Evolutionary conservation across 1,140 invertebrate species (phyloP), one percentile per base, ranked within the genome.

Genomic region (Melipona quadrifasciata): DNA sequence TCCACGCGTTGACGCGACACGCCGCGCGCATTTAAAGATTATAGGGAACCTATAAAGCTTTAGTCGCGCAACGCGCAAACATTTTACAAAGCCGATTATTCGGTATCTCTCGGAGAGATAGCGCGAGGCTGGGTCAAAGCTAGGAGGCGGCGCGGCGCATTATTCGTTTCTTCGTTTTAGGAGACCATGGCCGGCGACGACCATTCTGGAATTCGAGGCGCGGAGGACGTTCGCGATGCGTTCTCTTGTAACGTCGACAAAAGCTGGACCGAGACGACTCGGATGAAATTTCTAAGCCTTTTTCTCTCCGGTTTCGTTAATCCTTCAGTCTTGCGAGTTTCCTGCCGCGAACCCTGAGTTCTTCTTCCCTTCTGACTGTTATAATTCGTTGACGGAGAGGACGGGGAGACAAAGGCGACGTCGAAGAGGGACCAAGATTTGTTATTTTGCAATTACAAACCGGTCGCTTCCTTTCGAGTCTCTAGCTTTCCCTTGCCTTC

Each of bases 41-140:
- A 71, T 61, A 72, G 68, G 68, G 51, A 55, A 80, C 68, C 34
- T 84, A 70, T 80, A 80, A 84, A 80, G 82, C 76, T 84, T 84
- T 64, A 24, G 39, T 24, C 61, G 53, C 17, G 65, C 19, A 39
- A 24, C 24, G 24, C 47, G 39, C 24, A 47, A 71, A 73, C 77
- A 80, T 84, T 80, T 80, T 80, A 61, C 57, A 84, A 84, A 84
- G 68, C 82, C 67, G 82, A 84, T 84, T 84, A 80, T 65, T 72
- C 77, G 68, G 68, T 72, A 67, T 79, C 65, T 78, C 75, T 51
- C 47, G 80, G 65, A 39, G 76, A 19, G 39, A 71, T n/a, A 53
- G 61, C 47, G 47, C n/a, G n/a, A 8, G 39, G 39, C 39, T 47
- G 10, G 39, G 39, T 47, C 39, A 8, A 57, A 75, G 55, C 57